A percentile compares a stretch with the other conserved stretches of the same genome.
These are phyloP conservation scores for Noctua janthe DNA, from an alignment of 2,888 invertebrate genomes.

Conservation along the genomic window DNA sequence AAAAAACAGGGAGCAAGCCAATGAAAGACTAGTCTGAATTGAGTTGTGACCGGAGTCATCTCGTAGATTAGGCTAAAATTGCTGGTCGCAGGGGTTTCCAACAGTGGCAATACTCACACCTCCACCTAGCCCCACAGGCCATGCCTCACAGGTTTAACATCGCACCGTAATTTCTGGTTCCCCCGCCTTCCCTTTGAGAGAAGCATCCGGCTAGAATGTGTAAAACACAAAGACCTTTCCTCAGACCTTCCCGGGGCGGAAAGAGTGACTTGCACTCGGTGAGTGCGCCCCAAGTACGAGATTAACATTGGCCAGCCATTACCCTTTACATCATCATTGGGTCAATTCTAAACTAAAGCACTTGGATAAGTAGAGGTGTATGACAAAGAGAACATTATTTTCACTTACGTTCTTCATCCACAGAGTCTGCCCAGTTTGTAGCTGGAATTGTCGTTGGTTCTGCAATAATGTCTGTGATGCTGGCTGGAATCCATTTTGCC, in stretches of 20 bases:
- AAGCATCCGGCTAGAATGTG: conserved; percentile 93
- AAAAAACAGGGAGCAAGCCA: conserved; percentile 88
- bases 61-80: conserved; percentile 94
- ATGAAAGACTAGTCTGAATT: conserved; percentile 96
- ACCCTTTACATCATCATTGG: conserved; percentile 87
- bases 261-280: conserved; percentile 91
- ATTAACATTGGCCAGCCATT: conserved; percentile 92
- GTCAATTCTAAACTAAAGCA: conserved; percentile 59
- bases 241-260: conserved; percentile 96
- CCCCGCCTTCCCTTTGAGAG: conserved; percentile 91
- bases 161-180: conserved; percentile 93
- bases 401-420: conserved; percentile 94
- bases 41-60: conserved; percentile 93
- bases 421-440: conserved; percentile 95
- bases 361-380: not conserved
- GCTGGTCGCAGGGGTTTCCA: conserved; percentile 94
- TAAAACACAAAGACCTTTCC: conserved; percentile 90
- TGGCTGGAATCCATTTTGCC: conserved; percentile 95
- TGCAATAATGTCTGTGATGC: conserved; percentile 95
- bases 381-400: conserved; percentile 22
- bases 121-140: conserved; percentile 84
- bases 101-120: conserved; percentile 86
- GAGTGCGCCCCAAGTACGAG: conserved; percentile 93
- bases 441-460: conserved; percentile 91
- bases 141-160: conserved; percentile 89